These are phyloP conservation scores for Bombus pascuorum DNA, from an alignment of 1,140 invertebrate species.

Conservation along the genomic window DNA sequence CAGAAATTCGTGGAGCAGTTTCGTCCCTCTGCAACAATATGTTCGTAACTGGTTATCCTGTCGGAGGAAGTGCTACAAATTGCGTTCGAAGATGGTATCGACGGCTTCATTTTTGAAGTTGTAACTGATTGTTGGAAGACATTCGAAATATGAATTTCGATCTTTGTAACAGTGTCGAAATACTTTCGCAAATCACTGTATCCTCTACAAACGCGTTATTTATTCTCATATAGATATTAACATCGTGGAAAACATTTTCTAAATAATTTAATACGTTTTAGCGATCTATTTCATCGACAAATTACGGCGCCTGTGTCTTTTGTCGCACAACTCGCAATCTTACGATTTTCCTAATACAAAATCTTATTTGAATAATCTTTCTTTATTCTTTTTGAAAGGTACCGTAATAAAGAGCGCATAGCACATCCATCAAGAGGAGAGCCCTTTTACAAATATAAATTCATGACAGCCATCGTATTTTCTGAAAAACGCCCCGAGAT, in stretches of 20 bases:
- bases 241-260: background rate
- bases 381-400: background rate
- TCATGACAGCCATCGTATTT: background rate
- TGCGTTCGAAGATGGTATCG: no score
- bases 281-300: background rate
- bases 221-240: no score
- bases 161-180: no score
- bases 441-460: slow-evolving; percentile 4
- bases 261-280: background rate
- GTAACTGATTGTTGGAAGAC: no score
- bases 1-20: background rate
- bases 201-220: no score
- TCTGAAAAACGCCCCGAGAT: background rate
- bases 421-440: background rate
- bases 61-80: background rate
- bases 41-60: background rate
- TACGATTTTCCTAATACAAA: background rate
- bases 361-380: background rate
- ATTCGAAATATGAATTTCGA: no score
- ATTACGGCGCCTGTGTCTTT: background rate
- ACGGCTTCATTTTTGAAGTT: background rate
- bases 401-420: background rate
- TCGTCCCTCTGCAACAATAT: background rate
- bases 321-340: background rate
- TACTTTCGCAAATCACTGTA: no score